Conservation (phyloP, 2,113 vertebrate species). For the Chloropsis cyanopogon region DNA sequence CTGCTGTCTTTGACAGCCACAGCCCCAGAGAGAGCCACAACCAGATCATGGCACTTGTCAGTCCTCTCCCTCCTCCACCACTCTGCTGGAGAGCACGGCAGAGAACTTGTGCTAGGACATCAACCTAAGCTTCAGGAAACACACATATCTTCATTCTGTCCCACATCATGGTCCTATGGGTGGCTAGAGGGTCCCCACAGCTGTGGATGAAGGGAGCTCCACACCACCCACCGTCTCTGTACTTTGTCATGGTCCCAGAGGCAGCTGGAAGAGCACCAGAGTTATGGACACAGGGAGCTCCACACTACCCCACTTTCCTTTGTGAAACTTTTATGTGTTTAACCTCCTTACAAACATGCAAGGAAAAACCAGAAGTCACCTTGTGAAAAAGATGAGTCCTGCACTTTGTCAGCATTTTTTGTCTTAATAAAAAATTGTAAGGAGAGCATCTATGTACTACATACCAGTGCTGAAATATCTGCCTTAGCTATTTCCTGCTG, state of each 20-base stretch:
- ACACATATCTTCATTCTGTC: not conserved
- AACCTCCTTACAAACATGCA: not conserved
- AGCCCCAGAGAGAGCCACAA: not conserved
- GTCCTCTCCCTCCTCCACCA: not conserved
- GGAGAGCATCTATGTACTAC: not conserved
- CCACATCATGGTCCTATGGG: not conserved
- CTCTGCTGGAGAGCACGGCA: not conserved
- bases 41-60: not conserved
- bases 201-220: not conserved
- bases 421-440: not conserved
- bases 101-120: not conserved
- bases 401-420: not conserved
- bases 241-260: not conserved
- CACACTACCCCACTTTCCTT: not conserved
- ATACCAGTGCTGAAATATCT: not conserved
- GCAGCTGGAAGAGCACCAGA: not conserved
- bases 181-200: not conserved
- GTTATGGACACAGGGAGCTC: not conserved
- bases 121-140: not conserved
- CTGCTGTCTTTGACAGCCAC: not conserved
- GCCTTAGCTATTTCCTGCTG: not conserved
- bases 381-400: not conserved
- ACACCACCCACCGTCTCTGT: not conserved
- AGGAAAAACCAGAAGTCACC: not conserved
- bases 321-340: not conserved